Percentiles rank a stretch among this genome's conserved stretches.
These are phyloP conservation scores for Aythya baeri DNA, from an alignment of 2,113 vertebrate genomes.

Conservation along the genomic window DNA sequence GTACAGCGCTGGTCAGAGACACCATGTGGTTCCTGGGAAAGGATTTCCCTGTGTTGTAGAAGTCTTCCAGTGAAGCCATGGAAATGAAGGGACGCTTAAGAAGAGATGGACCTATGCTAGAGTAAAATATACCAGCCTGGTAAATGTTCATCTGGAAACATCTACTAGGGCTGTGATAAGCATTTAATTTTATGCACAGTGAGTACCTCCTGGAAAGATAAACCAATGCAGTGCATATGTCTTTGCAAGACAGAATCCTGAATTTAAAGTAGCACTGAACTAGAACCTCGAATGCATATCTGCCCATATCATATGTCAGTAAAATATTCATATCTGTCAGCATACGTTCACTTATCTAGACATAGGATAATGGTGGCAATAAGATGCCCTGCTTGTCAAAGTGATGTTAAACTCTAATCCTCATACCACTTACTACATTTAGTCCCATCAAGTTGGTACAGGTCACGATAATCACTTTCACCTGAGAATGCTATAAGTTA, in stretches of 20 bases:
- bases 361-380: neutral
- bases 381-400: neutral
- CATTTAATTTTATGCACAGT: constrained; percentile 57
- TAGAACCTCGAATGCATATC: constrained; percentile 10
- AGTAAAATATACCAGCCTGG: neutral
- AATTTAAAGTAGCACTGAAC: constrained; percentile 31
- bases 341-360: neutral
- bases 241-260: constrained; percentile 17
- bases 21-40: accelerated
- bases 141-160: constrained; percentile 14
- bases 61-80: neutral
- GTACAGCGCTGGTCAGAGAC: neutral
- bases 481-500: neutral
- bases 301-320: neutral
- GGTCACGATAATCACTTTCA: neutral
- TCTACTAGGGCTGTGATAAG: neutral
- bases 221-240: constrained; percentile 42
- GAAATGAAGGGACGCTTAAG: neutral
- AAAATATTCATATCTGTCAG: neutral
- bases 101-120: neutral
- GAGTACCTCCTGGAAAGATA: constrained; percentile 49
- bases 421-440: neutral
- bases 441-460: neutral
- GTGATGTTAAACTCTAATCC: neutral
- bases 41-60: neutral